These are phyloP conservation scores for Dromas ardeola DNA, from an alignment of 2,113 vertebrate genomes.

Conservation along the genomic window DNA sequence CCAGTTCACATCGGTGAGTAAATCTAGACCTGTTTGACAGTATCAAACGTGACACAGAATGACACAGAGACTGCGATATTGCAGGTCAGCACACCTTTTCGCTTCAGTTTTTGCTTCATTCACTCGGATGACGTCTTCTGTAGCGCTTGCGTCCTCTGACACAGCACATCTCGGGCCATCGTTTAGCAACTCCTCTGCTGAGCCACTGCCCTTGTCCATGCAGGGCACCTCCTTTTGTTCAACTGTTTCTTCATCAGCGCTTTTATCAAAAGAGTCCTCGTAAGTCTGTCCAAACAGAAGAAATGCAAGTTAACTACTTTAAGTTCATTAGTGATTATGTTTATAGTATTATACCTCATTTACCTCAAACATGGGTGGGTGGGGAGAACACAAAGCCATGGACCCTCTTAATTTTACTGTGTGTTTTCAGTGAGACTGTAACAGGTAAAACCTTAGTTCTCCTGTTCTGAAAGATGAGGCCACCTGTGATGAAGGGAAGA, in stretches of 20 bases:
- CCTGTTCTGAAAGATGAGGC: background rate
- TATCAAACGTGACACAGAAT: background rate
- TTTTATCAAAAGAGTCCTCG: conserved; percentile 29
- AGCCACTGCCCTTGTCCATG: background rate
- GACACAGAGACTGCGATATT: background rate
- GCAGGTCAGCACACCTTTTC: conserved; percentile 51
- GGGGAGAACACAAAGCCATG: background rate
- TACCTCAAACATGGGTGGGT: background rate
- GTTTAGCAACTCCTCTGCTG: background rate
- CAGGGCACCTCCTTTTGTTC: background rate
- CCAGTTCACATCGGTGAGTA: background rate
- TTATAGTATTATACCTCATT: background rate
- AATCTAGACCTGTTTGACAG: background rate
- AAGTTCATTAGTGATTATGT: background rate
- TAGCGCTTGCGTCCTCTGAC: background rate
- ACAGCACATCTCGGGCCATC: background rate
- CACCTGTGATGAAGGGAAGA: background rate
- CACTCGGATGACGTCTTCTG: background rate
- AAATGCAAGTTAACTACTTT: background rate
- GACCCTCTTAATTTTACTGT: background rate
- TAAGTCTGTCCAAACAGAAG: conserved; percentile 51
- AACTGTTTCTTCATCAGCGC: conserved; percentile 27
- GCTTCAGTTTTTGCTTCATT: conserved; percentile 36
- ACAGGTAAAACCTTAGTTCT: background rate
- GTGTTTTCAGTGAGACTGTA: background rate